A percentile compares a stretch with the other conserved stretches of the same genome.
Evolutionary conservation across 2,888 invertebrate species (phyloP).

Genomic region (Trisateles emortualis): DNA sequence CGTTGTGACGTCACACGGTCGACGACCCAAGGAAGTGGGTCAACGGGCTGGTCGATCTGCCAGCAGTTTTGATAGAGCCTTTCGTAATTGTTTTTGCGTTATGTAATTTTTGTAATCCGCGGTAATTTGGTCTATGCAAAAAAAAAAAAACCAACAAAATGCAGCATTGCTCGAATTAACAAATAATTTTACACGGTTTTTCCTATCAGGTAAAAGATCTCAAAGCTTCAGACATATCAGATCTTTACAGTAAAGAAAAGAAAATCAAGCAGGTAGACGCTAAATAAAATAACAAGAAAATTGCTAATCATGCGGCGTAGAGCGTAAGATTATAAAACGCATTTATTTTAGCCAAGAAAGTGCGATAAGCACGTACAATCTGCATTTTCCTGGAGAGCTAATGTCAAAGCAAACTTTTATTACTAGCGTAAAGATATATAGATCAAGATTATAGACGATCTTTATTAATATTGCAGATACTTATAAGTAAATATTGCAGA

Average conservation of each 20-base stretch:
- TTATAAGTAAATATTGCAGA: not conserved
- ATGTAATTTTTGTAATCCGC: constrained; percentile 49
- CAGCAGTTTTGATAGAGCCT: constrained; percentile 58
- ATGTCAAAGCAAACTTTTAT: constrained; percentile 1
- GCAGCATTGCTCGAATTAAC: no score
- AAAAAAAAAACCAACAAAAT: no score
- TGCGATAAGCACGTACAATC: constrained; percentile 17
- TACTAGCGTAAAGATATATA: constrained; percentile 8
- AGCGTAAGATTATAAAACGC: constrained; percentile 5
- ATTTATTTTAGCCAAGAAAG: constrained; percentile 6
- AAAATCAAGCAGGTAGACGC: no score
- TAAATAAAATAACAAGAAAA: not conserved
- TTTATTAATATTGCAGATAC: not conserved
- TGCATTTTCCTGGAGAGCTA: constrained; percentile 3
- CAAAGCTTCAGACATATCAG: no score
- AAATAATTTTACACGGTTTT: no score
- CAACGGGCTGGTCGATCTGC: constrained; percentile 76
- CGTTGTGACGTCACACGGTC: constrained; percentile 83
- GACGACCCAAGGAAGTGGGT: constrained; percentile 80
- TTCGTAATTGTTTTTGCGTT: constrained; percentile 53
- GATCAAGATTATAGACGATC: constrained; percentile 1
- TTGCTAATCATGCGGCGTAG: not conserved
- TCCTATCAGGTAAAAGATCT: no score
- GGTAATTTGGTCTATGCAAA: not conserved
- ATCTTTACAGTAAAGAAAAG: no score